A percentile compares a stretch with the other conserved stretches of the same genome.
These are phyloP conservation scores for Acholoe squamosa DNA, from an alignment of 2,888 invertebrate genomes.

Conservation along the genomic window DNA sequence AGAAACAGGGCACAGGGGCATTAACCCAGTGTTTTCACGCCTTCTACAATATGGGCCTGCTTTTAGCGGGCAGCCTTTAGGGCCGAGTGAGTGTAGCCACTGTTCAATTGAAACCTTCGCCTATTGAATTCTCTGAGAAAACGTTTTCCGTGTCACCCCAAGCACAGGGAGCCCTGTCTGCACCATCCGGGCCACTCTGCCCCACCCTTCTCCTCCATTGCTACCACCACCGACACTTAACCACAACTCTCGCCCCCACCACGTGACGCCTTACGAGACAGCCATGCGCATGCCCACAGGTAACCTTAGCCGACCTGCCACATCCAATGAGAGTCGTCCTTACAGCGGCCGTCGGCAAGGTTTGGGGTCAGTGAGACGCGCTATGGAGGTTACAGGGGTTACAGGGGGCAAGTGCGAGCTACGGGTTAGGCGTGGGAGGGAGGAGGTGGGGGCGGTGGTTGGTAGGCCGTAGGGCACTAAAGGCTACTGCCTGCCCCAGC, in stretches of 20 bases:
- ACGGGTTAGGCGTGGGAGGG: neutral
- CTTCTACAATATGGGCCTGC: too few relatives aligned
- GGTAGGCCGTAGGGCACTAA: neutral
- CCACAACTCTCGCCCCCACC: neutral
- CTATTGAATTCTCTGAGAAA: constrained; percentile 26
- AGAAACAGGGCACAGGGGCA: too few relatives aligned
- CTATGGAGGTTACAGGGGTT: neutral
- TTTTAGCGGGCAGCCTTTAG: neutral
- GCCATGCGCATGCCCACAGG: constrained; percentile 4
- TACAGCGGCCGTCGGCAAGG: neutral
- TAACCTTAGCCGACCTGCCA: constrained; percentile 38
- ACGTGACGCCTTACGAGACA: constrained; percentile 38
- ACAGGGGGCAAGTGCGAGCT: neutral
- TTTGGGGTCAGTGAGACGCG: neutral
- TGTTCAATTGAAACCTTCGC: neutral
- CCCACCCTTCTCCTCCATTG: neutral
- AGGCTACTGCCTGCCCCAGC: too few relatives aligned
- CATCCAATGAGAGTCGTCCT: constrained; percentile 19
- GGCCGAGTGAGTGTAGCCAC: neutral
- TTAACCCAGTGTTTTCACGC: too few relatives aligned
- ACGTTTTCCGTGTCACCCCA: neutral
- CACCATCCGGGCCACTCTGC: neutral
- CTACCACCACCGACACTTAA: neutral
- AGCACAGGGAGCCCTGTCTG: neutral
- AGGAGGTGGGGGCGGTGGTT: neutral